phyloP scores from a whole-genome alignment of 2,888 invertebrate genomes.

The Hypomecis punctinalis region DNA sequence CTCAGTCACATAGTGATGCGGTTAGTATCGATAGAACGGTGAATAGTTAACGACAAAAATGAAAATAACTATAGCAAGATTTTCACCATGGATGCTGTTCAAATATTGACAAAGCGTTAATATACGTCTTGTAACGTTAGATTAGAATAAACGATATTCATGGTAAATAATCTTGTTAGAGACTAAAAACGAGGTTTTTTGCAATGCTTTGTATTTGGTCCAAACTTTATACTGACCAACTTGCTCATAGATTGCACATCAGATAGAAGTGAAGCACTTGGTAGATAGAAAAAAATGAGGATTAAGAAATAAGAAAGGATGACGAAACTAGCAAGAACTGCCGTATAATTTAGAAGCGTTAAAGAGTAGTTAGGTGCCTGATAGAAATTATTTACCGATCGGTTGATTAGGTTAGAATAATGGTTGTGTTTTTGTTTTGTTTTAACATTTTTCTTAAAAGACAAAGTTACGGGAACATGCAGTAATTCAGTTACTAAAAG shows the following conservation, averaged over 20 bases:
- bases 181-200: slow-evolving; percentile 43
- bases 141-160: slow-evolving; percentile 12
- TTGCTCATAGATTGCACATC: slow-evolving; percentile 79
- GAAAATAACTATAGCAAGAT: slow-evolving; percentile 14
- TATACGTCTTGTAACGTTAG: not conserved
- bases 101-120: too few species aligned
- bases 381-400: slow-evolving; percentile 39
- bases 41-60: slow-evolving; percentile 38
- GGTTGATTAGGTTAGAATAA: slow-evolving; percentile 39
- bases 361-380: slow-evolving; percentile 52
- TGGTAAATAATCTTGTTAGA: slow-evolving; percentile 35
- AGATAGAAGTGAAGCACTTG: slow-evolving; percentile 70
- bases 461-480: slow-evolving; percentile 28
- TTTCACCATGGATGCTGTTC: slow-evolving; percentile 11
- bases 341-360: slow-evolving; percentile 59
- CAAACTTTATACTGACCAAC: slow-evolving; percentile 68
- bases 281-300: slow-evolving; percentile 64
- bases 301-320: slow-evolving; percentile 30
- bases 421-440: slow-evolving; percentile 42
- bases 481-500: slow-evolving; percentile 4
- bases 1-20: slow-evolving; percentile 65
- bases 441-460: slow-evolving; percentile 38
- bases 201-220: slow-evolving; percentile 70
- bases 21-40: slow-evolving; percentile 40
- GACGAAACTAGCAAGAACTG: slow-evolving; percentile 73